These are phyloP conservation scores for Brachycybe producta DNA, from an alignment of 2,888 invertebrate genomes.

Conservation along the genomic window DNA sequence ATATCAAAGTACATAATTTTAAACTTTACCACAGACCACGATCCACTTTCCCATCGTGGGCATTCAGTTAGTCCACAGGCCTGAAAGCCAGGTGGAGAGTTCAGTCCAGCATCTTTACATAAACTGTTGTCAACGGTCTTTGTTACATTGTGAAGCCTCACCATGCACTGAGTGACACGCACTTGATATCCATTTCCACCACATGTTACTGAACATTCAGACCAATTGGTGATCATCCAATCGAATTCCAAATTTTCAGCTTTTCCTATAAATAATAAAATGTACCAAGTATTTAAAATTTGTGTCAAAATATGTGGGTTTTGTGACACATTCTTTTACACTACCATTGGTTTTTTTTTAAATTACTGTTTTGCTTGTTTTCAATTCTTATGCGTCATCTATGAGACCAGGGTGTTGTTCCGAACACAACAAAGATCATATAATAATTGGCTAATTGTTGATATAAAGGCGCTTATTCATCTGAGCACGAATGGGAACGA, in stretches of 20 bases:
- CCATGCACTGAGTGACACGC: slow-evolving; percentile 58
- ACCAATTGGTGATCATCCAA: slow-evolving; percentile 76
- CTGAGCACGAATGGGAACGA: too few species aligned
- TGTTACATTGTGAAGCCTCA: slow-evolving; percentile 43
- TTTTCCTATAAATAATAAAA: slow-evolving; percentile 27
- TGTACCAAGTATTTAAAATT: too few species aligned
- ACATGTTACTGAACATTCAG: slow-evolving; percentile 69
- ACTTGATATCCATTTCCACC: slow-evolving; percentile 58
- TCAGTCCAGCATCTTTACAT: slow-evolving; percentile 52
- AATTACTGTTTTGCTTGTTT: background rate
- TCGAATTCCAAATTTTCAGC: slow-evolving; percentile 48
- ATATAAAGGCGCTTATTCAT: too few species aligned
- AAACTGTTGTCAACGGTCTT: slow-evolving; percentile 49
- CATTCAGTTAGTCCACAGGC: slow-evolving; percentile 55
- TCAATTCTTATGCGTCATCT: too few species aligned
- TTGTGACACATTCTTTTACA: too few species aligned
- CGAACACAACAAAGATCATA: background rate
- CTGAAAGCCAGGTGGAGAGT: slow-evolving; percentile 44
- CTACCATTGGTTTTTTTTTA: too few species aligned
- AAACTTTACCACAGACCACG: slow-evolving; percentile 46
- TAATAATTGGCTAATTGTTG: too few species aligned
- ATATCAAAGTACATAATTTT: background rate
- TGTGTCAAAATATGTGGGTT: too few species aligned
- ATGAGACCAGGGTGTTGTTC: too few species aligned
- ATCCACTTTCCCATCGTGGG: slow-evolving; percentile 54